Conservation (phyloP, 2,797 vertebrate genomes). For the Ceryle rudis region DNA sequence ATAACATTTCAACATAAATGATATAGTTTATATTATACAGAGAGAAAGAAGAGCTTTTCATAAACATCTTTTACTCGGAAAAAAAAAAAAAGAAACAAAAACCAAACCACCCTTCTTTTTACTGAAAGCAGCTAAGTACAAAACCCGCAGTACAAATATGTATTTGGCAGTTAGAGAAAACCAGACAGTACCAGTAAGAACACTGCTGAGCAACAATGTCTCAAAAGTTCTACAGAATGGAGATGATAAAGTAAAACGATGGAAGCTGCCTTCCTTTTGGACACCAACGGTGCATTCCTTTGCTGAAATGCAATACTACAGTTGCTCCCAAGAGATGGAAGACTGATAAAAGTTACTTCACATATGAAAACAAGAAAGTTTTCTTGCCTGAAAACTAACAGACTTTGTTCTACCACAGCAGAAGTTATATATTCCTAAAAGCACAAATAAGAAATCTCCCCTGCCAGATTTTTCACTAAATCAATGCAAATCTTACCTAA, state of each 20-base stretch:
- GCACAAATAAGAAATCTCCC: not conserved
- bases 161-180: not conserved
- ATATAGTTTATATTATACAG: not conserved
- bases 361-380: not conserved
- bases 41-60: not conserved
- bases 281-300: not conserved
- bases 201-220: not conserved
- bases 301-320: conserved; percentile 2
- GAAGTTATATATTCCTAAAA: not conserved
- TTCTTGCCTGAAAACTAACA: not conserved
- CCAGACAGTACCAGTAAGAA: not conserved
- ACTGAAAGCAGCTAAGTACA: not conserved
- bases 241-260: not conserved
- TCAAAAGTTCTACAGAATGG: not conserved
- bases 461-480: not conserved
- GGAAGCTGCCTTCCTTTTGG: conserved; percentile 1
- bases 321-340: not conserved
- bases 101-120: not conserved
- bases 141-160: not conserved
- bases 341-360: not conserved
- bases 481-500: conserved; percentile 83
- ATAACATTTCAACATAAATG: not conserved
- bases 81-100: not conserved
- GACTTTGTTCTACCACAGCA: not conserved
- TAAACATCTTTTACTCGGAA: not conserved